Evolutionary conservation across 2,797 vertebrate species (phyloP), one percentile per base, ranked within the genome.

Genomic region (Xiphorhynchus erythropygius): DNA sequence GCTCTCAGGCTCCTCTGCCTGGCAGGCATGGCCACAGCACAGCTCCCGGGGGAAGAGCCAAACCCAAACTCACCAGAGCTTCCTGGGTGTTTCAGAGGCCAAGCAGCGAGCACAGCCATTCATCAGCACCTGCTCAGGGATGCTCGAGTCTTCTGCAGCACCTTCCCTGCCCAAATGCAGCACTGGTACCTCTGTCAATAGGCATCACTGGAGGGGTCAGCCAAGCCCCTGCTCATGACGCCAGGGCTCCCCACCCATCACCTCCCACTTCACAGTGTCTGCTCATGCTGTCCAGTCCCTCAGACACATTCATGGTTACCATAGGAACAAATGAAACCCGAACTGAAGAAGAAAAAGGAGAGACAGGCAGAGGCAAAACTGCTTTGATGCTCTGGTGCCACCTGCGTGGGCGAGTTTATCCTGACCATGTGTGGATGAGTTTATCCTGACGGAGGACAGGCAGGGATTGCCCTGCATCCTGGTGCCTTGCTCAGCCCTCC

Each of bases 251-350:
- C 75, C 60, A 53, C 53, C 96, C 37, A 50, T 35, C 90, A 18
- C 70, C 63, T 93, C 85, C 90, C 95, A 46, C 93, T 91, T 95
- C 1, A 70, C 88, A 60, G 70, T 2, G 39, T 73, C 90, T 16
- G 6, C 83, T 90, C 75, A 3, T 39, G 64, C 97, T 91, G 96
- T 55, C 30, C 76, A 27, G 94, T 78, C 95, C 96, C 87, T 87
- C 89, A 88, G 92, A 94, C 90, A 89, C 70, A 83, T 55, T 64
- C 90, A 4, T 12, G 53, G 96, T 98, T 97, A 93, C 97, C 98
- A 98, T 98, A 96, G 98, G 96, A 98, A 98, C 98, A 56, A 74
- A 86, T 70, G 94, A 97, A 97, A 98, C 96, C 95, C 96, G 84
- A 96, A 94, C 96, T 89, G 96, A 90, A 89, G 92, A 80, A 69